Evolutionary conservation across 1,140 invertebrate genomes (phyloP).

Genomic region (Saxidomus purpurata): DNA sequence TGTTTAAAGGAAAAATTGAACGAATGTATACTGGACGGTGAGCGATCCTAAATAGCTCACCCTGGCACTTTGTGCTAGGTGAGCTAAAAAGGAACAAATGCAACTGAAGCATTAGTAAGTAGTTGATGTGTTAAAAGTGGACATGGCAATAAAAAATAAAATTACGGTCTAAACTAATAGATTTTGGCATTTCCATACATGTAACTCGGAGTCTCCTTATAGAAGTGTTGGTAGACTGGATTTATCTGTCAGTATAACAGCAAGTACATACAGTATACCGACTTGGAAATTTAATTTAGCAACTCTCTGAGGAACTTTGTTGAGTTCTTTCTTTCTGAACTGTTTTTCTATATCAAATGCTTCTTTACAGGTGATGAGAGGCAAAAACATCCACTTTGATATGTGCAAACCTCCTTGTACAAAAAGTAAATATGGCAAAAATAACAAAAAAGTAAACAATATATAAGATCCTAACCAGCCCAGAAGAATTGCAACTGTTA

Average conservation of each 20-base stretch:
- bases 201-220: too few species aligned
- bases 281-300: conserved; percentile 96
- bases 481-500: conserved; percentile 97
- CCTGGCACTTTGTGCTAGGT: too few species aligned
- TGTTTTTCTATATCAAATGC: conserved; percentile 97
- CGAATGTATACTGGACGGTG: too few species aligned
- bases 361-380: conserved; percentile 93
- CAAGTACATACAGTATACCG: conserved; percentile 95
- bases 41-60: too few species aligned
- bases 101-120: too few species aligned
- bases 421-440: conserved; percentile 96
- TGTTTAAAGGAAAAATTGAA: too few species aligned
- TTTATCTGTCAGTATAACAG: conserved; percentile 84
- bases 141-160: too few species aligned
- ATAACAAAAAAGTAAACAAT: conserved; percentile 95
- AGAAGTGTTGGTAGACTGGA: conserved; percentile 67
- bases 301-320: conserved; percentile 94
- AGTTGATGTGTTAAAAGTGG: too few species aligned
- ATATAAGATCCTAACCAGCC: conserved; percentile 96
- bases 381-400: conserved; percentile 95
- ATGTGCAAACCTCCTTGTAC: conserved; percentile 92
- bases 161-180: too few species aligned
- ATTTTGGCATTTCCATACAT: too few species aligned
- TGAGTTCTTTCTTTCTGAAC: conserved; percentile 93
- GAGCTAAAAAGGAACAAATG: too few species aligned